A percentile compares a stretch with the other conserved stretches of the same genome.
These are phyloP conservation scores for Belonocnema kinseyi DNA, from an alignment of 1,140 invertebrate genomes.

Conservation along the genomic window DNA sequence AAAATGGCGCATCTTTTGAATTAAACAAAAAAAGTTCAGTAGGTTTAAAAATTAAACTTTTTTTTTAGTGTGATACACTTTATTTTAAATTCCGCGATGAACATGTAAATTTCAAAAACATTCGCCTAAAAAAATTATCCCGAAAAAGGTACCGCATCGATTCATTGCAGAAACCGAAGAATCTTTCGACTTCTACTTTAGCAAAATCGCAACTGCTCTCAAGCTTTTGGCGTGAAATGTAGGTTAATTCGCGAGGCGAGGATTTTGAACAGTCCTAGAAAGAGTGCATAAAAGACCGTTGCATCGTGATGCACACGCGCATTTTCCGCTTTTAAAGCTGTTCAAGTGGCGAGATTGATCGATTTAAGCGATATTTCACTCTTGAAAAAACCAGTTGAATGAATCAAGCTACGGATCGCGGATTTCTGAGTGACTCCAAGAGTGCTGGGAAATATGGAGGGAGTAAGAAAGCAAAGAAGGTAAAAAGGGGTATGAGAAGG, in stretches of 20 bases:
- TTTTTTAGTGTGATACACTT: too few species aligned
- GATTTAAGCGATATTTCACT: conserved; percentile 24
- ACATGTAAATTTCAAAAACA: too few species aligned
- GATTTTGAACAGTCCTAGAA: not conserved
- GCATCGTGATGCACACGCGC: conserved; percentile 25
- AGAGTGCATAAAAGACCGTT: conserved; percentile 25
- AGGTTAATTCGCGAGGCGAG: conserved; percentile 29
- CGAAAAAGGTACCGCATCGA: not conserved
- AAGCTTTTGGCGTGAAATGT: conserved; percentile 4
- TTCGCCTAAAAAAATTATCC: too few species aligned
- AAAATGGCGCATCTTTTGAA: too few species aligned
- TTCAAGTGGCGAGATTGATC: conserved; percentile 24
- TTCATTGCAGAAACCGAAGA: not conserved
- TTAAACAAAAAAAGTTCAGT: too few species aligned
- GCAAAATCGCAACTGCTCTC: conserved; percentile 16
- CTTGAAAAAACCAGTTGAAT: conserved; percentile 30
- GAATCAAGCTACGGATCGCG: conserved; percentile 22
- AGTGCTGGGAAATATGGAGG: not conserved
- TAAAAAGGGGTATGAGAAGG: not conserved
- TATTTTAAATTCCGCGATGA: too few species aligned
- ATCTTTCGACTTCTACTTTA: not conserved
- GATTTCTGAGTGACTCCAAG: conserved; percentile 22
- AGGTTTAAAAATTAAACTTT: too few species aligned
- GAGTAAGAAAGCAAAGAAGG: conserved; percentile 1
- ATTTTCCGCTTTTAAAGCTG: conserved; percentile 18